Percentiles rank a stretch among this genome's conserved stretches.
Evolutionary conservation across 2,888 invertebrate species (phyloP).

Genomic region (Listrodromus nycthemerus): DNA sequence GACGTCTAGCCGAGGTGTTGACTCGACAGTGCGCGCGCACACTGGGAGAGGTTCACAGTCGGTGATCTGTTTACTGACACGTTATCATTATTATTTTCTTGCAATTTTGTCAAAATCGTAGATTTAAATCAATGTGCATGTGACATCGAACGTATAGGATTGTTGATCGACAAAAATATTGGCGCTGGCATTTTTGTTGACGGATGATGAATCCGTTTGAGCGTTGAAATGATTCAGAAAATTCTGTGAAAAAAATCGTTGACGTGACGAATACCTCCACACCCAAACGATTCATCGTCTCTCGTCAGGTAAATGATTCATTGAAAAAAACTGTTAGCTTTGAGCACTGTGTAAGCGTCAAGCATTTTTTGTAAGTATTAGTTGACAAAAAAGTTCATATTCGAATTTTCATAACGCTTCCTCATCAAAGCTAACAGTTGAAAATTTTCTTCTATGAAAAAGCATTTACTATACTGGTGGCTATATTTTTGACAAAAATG

Average conservation of each 20-base stretch:
- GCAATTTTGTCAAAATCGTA: constrained; percentile 35
- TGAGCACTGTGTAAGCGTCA: not conserved
- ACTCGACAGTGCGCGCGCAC: not conserved
- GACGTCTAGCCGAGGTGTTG: constrained; percentile 25
- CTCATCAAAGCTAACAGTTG: no score
- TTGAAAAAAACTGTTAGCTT: not conserved
- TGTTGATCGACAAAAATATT: constrained; percentile 20
- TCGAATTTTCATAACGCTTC: no score
- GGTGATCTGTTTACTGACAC: constrained; percentile 43
- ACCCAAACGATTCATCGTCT: constrained; percentile 53
- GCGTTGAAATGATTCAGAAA: constrained; percentile 50
- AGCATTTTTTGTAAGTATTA: not conserved
- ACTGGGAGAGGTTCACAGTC: constrained; percentile 41
- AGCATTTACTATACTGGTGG: no score
- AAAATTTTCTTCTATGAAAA: no score
- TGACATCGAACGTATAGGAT: constrained; percentile 26
- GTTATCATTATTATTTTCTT: constrained; percentile 29
- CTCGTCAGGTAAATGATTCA: constrained; percentile 39
- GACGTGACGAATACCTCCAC: constrained; percentile 27
- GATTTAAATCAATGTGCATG: constrained; percentile 50
- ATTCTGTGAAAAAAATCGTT: constrained; percentile 51
- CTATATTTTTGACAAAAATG: no score
- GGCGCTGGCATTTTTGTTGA: constrained; percentile 9
- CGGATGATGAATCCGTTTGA: constrained; percentile 25
- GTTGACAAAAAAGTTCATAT: no score